Conservation (phyloP, 2,888 invertebrate species). For the Drosophila peninsularis region DNA sequence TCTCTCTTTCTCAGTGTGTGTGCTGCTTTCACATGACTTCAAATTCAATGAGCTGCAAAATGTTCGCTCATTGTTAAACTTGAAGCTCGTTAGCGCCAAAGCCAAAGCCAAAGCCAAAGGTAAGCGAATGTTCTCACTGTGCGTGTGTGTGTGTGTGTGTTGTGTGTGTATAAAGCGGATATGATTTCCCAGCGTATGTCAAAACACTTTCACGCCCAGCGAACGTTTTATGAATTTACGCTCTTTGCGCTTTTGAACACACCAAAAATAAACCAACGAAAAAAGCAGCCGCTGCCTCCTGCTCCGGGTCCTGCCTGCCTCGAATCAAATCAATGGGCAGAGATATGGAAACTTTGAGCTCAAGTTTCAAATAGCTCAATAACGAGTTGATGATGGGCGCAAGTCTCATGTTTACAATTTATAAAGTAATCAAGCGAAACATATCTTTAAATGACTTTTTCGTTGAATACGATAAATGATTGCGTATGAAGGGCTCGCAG, state of each 20-base stretch:
- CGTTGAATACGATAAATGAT: conserved; percentile 4
- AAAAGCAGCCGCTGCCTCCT: neutral
- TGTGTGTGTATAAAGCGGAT: conserved; percentile 45
- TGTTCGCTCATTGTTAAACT: conserved; percentile 77
- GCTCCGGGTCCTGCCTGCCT: neutral
- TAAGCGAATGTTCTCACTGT: conserved; percentile 23
- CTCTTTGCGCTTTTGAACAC: conserved; percentile 75
- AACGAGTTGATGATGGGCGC: conserved; percentile 25
- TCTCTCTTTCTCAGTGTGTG: conserved; percentile 7
- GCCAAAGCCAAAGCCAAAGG: conserved; percentile 48
- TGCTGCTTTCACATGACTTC: conserved; percentile 73
- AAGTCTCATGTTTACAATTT: conserved; percentile 30
- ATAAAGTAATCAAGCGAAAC: conserved; percentile 38
- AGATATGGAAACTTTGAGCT: conserved; percentile 24
- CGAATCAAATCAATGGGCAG: conserved; percentile 14
- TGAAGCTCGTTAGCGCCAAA: conserved; percentile 72
- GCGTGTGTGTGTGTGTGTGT: conserved; percentile 5
- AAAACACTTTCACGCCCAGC: conserved; percentile 71
- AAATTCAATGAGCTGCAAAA: conserved; percentile 79
- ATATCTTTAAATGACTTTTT: conserved; percentile 31
- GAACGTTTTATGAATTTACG: conserved; percentile 72
- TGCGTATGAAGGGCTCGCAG: neutral
- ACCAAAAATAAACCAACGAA: conserved; percentile 13
- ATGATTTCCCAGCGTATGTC: conserved; percentile 58
- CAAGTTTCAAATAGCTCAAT: conserved; percentile 32